Conservation (phyloP, 2,113 vertebrate species). For the Nibea albiflora region DNA sequence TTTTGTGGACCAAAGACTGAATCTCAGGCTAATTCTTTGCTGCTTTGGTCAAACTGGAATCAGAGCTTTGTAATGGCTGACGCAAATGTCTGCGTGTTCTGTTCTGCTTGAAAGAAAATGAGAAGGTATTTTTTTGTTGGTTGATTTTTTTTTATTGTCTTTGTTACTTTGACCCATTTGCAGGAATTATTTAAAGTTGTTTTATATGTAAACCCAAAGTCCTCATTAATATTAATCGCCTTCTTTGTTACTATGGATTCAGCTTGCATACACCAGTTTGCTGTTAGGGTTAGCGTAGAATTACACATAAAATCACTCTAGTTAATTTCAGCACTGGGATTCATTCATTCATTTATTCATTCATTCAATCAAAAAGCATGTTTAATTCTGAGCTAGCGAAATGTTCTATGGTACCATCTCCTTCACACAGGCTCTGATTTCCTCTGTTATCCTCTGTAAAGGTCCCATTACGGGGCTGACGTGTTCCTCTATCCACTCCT, state of each 20-base stretch:
- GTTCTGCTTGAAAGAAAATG: conserved; percentile 23
- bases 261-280: neutral
- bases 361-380: neutral
- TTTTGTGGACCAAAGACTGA: conserved; percentile 57
- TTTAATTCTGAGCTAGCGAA: neutral
- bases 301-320: neutral
- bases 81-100: neutral
- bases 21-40: conserved; percentile 55
- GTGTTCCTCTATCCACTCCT: conserved; percentile 95
- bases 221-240: neutral
- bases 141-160: conserved; percentile 14
- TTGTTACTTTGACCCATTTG: conserved; percentile 37
- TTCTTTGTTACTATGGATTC: neutral
- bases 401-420: conserved; percentile 57
- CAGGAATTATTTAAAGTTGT: conserved; percentile 21
- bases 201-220: conserved; percentile 4
- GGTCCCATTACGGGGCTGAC: conserved; percentile 83
- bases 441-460: conserved; percentile 85
- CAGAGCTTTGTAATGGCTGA: neutral
- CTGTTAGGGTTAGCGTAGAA: neutral
- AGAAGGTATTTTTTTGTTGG: neutral
- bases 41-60: conserved; percentile 4
- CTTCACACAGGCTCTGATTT: conserved; percentile 75
- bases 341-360: neutral
- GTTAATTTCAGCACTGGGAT: neutral